These are phyloP conservation scores for Nasua narica DNA, from an alignment of 2,797 vertebrate species.

Conservation along the genomic window DNA sequence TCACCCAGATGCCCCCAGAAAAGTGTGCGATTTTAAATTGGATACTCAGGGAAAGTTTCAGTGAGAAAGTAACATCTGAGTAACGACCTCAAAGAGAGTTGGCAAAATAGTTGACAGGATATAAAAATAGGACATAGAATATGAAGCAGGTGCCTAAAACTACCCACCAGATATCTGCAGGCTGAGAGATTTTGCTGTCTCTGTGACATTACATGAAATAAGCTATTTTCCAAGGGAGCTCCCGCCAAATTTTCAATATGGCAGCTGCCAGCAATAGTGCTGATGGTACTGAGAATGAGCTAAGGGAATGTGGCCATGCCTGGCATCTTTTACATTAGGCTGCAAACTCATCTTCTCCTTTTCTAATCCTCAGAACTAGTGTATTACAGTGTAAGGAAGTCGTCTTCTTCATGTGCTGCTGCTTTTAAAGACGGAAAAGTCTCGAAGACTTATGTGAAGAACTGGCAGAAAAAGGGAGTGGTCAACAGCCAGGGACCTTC, in stretches of 20 bases:
- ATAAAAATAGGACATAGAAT: background rate
- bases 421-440: background rate
- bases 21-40: background rate
- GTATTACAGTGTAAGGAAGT: background rate
- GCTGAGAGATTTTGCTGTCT: background rate
- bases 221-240: background rate
- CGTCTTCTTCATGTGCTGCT: background rate
- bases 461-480: background rate
- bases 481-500: background rate
- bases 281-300: background rate
- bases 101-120: background rate
- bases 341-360: background rate
- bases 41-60: background rate
- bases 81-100: background rate
- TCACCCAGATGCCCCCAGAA: background rate
- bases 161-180: background rate
- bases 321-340: background rate
- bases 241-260: background rate
- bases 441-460: background rate
- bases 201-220: background rate
- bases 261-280: background rate
- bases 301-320: background rate
- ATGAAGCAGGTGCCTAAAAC: background rate
- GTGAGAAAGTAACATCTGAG: background rate
- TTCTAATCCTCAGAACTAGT: background rate